A percentile compares a stretch with the other conserved stretches of the same genome.
These are phyloP conservation scores for Metopia argyrocephala DNA, from an alignment of 2,888 invertebrate genomes.

Conservation along the genomic window DNA sequence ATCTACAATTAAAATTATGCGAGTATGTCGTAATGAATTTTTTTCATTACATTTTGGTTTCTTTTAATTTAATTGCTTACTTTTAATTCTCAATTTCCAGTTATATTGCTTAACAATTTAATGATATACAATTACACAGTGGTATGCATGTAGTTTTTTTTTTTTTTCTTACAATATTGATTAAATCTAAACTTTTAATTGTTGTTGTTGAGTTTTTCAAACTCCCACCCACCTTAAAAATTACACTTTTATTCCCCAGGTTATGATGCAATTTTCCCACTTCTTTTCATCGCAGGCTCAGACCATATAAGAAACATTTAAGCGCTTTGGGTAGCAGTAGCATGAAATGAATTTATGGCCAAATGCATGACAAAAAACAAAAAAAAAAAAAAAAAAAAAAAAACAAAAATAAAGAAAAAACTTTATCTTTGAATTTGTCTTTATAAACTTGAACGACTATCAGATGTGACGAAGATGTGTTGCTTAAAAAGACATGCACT, in stretches of 20 bases:
- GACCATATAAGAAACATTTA: not conserved
- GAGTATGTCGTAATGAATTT: no score
- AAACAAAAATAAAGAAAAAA: not conserved
- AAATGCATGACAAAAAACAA: not conserved
- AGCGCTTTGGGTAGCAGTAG: not conserved
- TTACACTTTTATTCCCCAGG: not conserved
- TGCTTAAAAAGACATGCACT: slow-evolving; percentile 8
- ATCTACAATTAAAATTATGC: no score
- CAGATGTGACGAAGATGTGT: not conserved
- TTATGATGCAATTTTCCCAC: not conserved
- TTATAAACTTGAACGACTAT: not conserved
- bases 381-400: not conserved
- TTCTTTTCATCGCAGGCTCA: not conserved
- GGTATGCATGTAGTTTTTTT: no score
- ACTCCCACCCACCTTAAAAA: not conserved
- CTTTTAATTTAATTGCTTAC: not conserved
- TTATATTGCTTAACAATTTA: not conserved
- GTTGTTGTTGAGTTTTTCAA: not conserved
- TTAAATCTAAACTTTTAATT: not conserved
- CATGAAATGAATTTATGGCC: not conserved
- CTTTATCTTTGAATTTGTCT: not conserved
- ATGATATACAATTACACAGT: not conserved
- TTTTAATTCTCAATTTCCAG: not conserved
- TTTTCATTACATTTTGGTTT: no score
- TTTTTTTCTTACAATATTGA: no score